These are phyloP conservation scores for Callosobruchus maculatus DNA, from an alignment of 2,888 invertebrate genomes.

Conservation along the genomic window DNA sequence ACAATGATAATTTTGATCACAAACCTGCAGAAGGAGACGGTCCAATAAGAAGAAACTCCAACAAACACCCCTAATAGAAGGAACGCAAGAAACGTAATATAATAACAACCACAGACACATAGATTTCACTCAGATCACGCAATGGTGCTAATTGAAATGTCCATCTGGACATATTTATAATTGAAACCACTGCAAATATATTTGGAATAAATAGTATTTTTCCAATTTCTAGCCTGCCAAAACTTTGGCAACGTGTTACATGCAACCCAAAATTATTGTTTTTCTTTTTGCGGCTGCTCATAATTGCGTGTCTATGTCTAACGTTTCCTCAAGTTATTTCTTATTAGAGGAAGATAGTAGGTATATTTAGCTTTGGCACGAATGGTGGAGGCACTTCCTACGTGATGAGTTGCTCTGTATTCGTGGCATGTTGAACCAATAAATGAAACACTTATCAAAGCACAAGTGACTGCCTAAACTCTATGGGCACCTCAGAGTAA, in stretches of 20 bases:
- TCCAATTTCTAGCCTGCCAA: constrained; percentile 30
- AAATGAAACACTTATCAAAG: no score
- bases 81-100: not conserved
- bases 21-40: no score
- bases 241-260: constrained; percentile 22
- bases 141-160: constrained; percentile 43
- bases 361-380: not conserved
- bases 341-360: not conserved
- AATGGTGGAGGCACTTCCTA: not conserved
- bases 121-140: constrained; percentile 34
- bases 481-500: no score
- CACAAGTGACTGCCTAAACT: no score
- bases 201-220: constrained; percentile 36
- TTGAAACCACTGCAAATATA: constrained; percentile 41
- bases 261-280: constrained; percentile 17
- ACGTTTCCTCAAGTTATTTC: not conserved
- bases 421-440: no score
- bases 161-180: constrained; percentile 44
- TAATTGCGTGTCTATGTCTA: constrained; percentile 16
- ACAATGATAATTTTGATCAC: no score
- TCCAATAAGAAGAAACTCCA: not conserved
- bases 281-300: not conserved
- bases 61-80: not conserved
- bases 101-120: constrained; percentile 3
- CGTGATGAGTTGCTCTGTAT: no score